Percentiles rank a stretch among this genome's conserved stretches.
Evolutionary conservation across 2,797 vertebrate genomes (phyloP).

Genomic region (Coranthus polyacanthus): DNA sequence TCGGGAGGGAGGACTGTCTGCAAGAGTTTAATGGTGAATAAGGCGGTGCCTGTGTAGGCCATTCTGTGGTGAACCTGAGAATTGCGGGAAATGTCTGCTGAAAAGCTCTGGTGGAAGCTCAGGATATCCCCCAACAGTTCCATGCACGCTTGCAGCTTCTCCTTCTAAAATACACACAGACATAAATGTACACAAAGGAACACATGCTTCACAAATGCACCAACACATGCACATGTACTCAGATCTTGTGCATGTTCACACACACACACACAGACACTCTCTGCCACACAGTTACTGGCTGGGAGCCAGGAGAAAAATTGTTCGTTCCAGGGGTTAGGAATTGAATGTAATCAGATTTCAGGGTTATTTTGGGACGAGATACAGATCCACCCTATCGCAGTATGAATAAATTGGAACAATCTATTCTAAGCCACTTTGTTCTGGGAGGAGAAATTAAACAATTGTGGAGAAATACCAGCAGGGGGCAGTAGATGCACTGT

Average conservation of each 20-base stretch:
- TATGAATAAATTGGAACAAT: slow-evolving; percentile 83
- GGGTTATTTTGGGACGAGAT: slow-evolving; percentile 83
- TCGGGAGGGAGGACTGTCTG: slow-evolving; percentile 93
- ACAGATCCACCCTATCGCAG: slow-evolving; percentile 76
- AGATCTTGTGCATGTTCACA: slow-evolving; percentile 35
- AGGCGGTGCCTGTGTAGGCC: slow-evolving; percentile 88
- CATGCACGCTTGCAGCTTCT: slow-evolving; percentile 88
- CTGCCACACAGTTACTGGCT: slow-evolving; percentile 47
- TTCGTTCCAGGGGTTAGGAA: slow-evolving; percentile 75
- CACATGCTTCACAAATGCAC: slow-evolving; percentile 38
- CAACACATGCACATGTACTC: slow-evolving; percentile 14
- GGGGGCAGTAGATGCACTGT: slow-evolving; percentile 86
- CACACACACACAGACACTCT: slow-evolving; percentile 41
- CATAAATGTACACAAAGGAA: slow-evolving; percentile 56
- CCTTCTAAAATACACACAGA: slow-evolving; percentile 85
- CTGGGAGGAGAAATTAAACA: slow-evolving; percentile 58
- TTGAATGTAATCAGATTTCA: slow-evolving; percentile 83
- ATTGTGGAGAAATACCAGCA: slow-evolving; percentile 72
- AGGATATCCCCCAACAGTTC: slow-evolving; percentile 90
- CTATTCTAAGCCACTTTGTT: slow-evolving; percentile 83
- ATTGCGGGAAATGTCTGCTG: slow-evolving; percentile 78
- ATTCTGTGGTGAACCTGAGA: slow-evolving; percentile 88
- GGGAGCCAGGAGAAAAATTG: slow-evolving; percentile 71
- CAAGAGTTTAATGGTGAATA: slow-evolving; percentile 90
- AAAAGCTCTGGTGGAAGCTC: slow-evolving; percentile 83